Base-by-base conservation (phyloP, 2,888 invertebrate species). In the Globia sparganii region DNA sequence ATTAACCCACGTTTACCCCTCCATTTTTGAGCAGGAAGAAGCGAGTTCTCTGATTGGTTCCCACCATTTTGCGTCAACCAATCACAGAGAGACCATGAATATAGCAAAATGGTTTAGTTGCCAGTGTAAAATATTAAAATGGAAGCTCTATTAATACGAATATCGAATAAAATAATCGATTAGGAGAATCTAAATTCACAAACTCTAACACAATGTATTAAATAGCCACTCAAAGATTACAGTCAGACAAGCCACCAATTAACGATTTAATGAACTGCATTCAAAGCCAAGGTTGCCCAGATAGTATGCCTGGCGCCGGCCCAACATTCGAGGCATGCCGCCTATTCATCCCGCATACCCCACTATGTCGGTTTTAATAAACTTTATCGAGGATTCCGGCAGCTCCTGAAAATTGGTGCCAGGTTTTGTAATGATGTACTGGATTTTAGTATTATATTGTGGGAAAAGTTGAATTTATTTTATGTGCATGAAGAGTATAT, bases 281-380 rank as follows among this genome's bases (percentile, higher is more conserved):
- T 61, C 58, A 78, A 58, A 73, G 81, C n/a, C 72, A 85, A 77
- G 64, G 73, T 75, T 70, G 56, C 4, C 3, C 40, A 21, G 53
- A 15, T 34, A 75, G 72, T 61, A 61, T 5, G 65, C 61, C 62
- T 87, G 87, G 87, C 86, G 75, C 37, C 53, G 56, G 15, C 61
- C 86, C 85, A 87, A 87, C 72, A 71, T 75, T 61, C 46, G 49
- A 53, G 25, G 37, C 61, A 64, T 28, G 59, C 59, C 28, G n/a
- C 64, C 49, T 83, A 75, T 83, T 86, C 86, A 86, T 81, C 71
- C 86, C 68, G 67, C 70, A 78, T 73, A 78, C 78, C 77, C 70
- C 40, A 69, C 71, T 58, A 71, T 53, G 56, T 28, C 13, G 8
- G 21, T 58, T 59, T 53, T 58, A 75, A 49, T 72, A 64, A 53